phyloP scores from a whole-genome alignment of 2,113 vertebrate genomes.

The Gila orcuttii region DNA sequence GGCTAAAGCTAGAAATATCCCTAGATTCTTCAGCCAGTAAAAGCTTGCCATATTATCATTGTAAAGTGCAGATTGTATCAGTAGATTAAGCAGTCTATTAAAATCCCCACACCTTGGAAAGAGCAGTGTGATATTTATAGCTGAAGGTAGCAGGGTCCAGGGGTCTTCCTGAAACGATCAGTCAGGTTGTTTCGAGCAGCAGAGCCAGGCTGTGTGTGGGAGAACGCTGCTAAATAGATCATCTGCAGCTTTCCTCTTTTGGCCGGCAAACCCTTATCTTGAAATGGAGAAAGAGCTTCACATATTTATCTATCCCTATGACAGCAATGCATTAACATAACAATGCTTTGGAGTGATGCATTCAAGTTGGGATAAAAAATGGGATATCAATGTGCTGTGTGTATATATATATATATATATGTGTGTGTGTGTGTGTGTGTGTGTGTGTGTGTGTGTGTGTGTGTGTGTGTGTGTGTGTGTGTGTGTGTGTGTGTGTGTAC shows the following conservation, averaged over 20 bases:
- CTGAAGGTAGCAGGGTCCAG: neutral
- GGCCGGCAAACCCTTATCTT: neutral
- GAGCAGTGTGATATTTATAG: constrained; percentile 55
- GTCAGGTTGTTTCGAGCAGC: constrained; percentile 27
- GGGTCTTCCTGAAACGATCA: constrained; percentile 50
- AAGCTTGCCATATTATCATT: neutral
- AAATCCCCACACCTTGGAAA: constrained; percentile 36
- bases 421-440: no score
- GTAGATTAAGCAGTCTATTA: constrained; percentile 40
- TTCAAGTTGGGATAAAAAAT: constrained; percentile 8
- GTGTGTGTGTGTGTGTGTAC: no score
- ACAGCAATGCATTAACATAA: neutral
- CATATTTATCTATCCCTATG: constrained; percentile 13
- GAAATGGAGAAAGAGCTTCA: constrained; percentile 21
- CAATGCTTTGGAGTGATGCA: neutral
- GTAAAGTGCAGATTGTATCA: constrained; percentile 25
- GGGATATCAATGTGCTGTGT: neutral
- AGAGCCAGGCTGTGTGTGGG: neutral
- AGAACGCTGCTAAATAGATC: constrained; percentile 34
- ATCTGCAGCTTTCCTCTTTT: constrained; percentile 24
- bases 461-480: no score
- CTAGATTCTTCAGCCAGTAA: neutral
- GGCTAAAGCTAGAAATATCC: constrained; percentile 45
- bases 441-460: no score
- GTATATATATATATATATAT: no score